Evolutionary conservation across 2,113 vertebrate species (phyloP).

Genomic region (Regulus satrapa): DNA sequence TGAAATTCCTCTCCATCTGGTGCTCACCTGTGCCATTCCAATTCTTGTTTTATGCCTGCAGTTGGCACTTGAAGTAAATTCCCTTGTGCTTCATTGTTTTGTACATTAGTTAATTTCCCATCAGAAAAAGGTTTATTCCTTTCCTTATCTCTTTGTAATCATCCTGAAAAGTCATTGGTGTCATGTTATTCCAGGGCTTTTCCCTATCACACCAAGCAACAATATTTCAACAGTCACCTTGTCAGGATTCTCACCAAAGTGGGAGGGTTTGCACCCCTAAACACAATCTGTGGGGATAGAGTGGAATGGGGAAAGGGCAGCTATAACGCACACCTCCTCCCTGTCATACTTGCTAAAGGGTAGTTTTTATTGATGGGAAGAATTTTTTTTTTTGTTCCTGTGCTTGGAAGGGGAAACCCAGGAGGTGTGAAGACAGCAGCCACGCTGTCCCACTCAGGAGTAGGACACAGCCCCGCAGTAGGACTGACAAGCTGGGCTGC

Average conservation of each 20-base stretch:
- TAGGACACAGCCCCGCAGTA: neutral
- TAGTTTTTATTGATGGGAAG: neutral
- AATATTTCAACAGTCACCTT: neutral
- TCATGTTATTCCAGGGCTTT: neutral
- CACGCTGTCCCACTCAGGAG: fast-evolving
- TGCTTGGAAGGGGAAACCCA: neutral
- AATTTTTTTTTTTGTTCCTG: neutral
- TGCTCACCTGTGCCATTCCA: neutral
- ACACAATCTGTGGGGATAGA: fast-evolving
- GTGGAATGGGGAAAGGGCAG: neutral
- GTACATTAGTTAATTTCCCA: neutral
- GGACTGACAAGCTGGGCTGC: neutral
- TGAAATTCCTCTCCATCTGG: neutral
- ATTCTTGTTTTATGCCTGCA: too few relatives aligned
- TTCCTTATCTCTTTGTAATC: neutral
- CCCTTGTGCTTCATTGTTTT: neutral
- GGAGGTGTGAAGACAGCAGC: neutral
- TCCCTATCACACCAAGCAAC: neutral
- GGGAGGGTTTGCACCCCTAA: neutral
- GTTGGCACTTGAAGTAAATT: neutral
- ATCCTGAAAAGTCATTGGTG: neutral
- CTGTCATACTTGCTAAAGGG: neutral
- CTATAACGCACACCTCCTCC: neutral
- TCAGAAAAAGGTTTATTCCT: neutral
- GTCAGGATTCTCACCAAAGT: neutral